Evolutionary conservation across 2,888 invertebrate genomes (phyloP).

Genomic region (Coecobrya sp.): DNA sequence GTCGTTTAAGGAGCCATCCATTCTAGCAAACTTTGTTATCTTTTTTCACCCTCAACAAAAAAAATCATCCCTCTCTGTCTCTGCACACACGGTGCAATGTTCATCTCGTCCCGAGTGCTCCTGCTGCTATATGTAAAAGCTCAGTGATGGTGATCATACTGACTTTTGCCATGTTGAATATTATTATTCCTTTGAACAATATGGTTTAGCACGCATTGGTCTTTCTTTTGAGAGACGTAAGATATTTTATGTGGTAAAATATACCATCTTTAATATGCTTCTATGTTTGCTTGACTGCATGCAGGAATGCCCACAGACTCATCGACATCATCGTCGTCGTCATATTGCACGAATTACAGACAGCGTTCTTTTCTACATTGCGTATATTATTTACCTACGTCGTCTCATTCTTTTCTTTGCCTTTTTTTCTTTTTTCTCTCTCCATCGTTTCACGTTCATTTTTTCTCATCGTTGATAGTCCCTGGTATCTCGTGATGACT

Average conservation of each 20-base stretch:
- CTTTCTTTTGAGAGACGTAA: slow-evolving; percentile 4
- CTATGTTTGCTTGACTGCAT: not conserved
- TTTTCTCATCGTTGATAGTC: slow-evolving; percentile 58
- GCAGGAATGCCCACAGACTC: slow-evolving; percentile 51
- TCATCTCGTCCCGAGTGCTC: not conserved
- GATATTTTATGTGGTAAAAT: slow-evolving; percentile 24
- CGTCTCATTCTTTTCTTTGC: slow-evolving; percentile 31
- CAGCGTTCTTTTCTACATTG: not conserved
- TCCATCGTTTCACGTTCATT: slow-evolving; percentile 36
- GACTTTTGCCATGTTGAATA: slow-evolving; percentile 32
- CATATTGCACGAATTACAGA: slow-evolving; percentile 34
- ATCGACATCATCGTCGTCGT: slow-evolving; percentile 4
- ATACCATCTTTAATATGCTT: not conserved
- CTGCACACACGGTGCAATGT: not conserved
- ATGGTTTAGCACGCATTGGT: slow-evolving; percentile 22
- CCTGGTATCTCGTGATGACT: slow-evolving; percentile 59
- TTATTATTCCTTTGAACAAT: not conserved
- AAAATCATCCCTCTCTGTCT: not conserved
- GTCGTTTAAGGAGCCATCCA: not conserved
- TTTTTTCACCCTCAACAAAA: not conserved
- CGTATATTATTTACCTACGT: not conserved
- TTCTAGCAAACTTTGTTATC: not conserved
- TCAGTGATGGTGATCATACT: slow-evolving; percentile 5
- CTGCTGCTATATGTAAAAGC: not conserved
- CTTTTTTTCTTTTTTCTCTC: slow-evolving; percentile 1